A percentile compares a stretch with the other conserved stretches of the same genome.
Evolutionary conservation across 2,888 invertebrate species (phyloP).

Genomic region (Keiferia lycopersicella): DNA sequence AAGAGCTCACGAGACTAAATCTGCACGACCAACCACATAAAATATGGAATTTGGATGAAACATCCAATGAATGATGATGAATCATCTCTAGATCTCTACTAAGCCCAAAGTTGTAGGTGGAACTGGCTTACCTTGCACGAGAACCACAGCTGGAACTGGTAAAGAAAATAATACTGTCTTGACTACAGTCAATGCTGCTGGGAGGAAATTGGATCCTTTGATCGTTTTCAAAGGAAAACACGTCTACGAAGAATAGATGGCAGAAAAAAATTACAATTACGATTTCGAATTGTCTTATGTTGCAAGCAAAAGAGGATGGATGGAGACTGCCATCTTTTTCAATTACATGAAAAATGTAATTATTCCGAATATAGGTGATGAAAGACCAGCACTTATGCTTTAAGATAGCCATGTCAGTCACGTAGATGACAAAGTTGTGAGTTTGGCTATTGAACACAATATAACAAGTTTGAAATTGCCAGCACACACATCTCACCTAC

Average conservation of each 20-base stretch:
- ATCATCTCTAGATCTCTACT: slow-evolving; percentile 29
- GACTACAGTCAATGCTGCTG: slow-evolving; percentile 32
- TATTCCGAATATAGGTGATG: background rate
- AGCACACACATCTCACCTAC: no score
- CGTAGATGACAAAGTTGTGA: background rate
- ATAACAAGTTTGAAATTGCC: no score
- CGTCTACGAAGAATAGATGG: slow-evolving; percentile 41
- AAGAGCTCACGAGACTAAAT: slow-evolving; percentile 23
- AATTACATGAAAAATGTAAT: background rate
- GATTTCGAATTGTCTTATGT: slow-evolving; percentile 44
- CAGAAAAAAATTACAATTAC: slow-evolving; percentile 30
- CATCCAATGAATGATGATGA: no score
- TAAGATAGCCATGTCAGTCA: background rate
- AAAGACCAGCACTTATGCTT: background rate
- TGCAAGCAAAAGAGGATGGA: slow-evolving; percentile 37
- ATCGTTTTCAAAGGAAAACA: slow-evolving; percentile 38
- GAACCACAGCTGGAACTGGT: slow-evolving; percentile 29
- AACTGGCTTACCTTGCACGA: slow-evolving; percentile 28
- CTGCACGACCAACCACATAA: slow-evolving; percentile 22
- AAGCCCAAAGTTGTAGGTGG: slow-evolving; percentile 31
- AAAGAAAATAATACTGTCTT: slow-evolving; percentile 36
- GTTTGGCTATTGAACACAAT: background rate
- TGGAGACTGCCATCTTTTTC: background rate
- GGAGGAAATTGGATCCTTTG: slow-evolving; percentile 33
- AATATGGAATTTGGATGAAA: slow-evolving; percentile 32